Percentiles rank a stretch among this genome's conserved stretches.
These are phyloP conservation scores for Cataglyphis cursor DNA, from an alignment of 2,888 invertebrate genomes.

Conservation along the genomic window DNA sequence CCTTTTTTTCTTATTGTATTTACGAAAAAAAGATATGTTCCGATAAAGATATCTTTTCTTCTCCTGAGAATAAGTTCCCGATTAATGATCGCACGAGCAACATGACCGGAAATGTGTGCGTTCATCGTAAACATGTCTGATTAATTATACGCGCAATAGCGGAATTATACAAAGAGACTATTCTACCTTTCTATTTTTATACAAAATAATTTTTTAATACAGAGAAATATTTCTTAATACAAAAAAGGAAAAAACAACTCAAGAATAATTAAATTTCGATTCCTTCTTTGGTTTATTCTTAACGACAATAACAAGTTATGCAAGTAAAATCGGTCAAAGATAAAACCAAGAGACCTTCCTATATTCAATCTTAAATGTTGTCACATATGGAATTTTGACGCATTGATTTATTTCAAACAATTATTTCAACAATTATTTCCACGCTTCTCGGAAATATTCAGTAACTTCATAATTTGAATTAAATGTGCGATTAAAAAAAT, in stretches of 20 bases:
- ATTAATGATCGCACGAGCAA: neutral
- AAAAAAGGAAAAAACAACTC: neutral
- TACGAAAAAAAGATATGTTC: neutral
- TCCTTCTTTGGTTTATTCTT: neutral
- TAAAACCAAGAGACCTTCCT: neutral
- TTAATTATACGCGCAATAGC: neutral
- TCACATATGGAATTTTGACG: neutral
- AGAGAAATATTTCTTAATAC: neutral
- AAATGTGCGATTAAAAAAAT: neutral
- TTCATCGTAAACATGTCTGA: neutral
- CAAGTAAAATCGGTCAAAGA: conserved; percentile 1
- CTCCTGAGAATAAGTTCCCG: neutral
- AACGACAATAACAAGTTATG: neutral
- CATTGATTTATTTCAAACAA: neutral
- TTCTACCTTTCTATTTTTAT: neutral
- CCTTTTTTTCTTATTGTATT: neutral
- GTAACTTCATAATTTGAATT: neutral
- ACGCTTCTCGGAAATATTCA: neutral
- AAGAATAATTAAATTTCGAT: neutral
- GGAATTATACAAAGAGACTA: neutral
- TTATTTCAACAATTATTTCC: neutral
- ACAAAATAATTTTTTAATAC: neutral
- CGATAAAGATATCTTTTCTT: neutral
- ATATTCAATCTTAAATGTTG: neutral
- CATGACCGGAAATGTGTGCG: neutral